A percentile compares a stretch with the other conserved stretches of the same genome.
Evolutionary conservation across 2,888 invertebrate species (phyloP).

Genomic region (Zaprionus bogoriensis): DNA sequence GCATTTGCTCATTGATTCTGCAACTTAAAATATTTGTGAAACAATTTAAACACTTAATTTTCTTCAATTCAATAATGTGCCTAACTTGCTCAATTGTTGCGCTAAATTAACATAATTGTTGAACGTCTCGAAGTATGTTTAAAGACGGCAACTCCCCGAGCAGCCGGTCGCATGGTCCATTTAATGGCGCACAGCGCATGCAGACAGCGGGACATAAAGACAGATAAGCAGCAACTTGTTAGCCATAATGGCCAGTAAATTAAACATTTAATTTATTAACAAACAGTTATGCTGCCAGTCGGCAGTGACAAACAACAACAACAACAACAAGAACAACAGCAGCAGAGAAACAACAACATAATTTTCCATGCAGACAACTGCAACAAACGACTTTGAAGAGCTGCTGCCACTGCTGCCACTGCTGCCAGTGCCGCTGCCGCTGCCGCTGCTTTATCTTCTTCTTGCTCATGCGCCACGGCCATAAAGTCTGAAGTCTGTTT

Average conservation of each 20-base stretch:
- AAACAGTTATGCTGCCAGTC: slow-evolving; percentile 60
- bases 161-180: slow-evolving; percentile 13
- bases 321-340: slow-evolving; percentile 10
- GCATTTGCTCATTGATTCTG: not conserved
- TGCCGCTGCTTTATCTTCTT: slow-evolving; percentile 4
- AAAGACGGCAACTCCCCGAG: slow-evolving; percentile 7
- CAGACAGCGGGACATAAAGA: not conserved
- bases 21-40: not conserved
- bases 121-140: slow-evolving; percentile 18
- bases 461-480: slow-evolving; percentile 20
- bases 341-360: slow-evolving; percentile 21
- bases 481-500: slow-evolving; percentile 42
- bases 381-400: slow-evolving; percentile 37
- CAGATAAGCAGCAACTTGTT: slow-evolving; percentile 45
- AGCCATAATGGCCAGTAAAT: slow-evolving; percentile 70
- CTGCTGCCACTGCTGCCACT: too few species aligned
- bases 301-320: slow-evolving; percentile 29
- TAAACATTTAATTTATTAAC: slow-evolving; percentile 77
- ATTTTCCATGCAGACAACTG: slow-evolving; percentile 35
- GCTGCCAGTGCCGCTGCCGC: too few species aligned
- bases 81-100: slow-evolving; percentile 7
- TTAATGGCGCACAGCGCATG: slow-evolving; percentile 23
- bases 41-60: not conserved
- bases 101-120: slow-evolving; percentile 16
- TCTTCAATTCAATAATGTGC: not conserved